Evolutionary conservation across 2,797 vertebrate genomes (phyloP).

Genomic region (Geotrypetes seraphini): DNA sequence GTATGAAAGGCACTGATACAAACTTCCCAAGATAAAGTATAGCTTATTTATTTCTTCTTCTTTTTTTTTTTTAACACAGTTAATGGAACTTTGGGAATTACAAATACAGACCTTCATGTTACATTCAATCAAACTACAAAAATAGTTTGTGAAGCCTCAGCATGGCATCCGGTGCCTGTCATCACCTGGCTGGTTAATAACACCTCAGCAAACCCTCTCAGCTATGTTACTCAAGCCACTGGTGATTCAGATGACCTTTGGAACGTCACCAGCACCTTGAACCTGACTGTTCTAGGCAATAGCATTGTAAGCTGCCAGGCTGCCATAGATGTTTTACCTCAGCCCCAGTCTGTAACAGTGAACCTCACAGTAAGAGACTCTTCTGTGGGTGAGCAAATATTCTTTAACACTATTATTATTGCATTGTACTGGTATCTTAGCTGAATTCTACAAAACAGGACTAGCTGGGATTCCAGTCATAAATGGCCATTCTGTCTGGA

Average conservation of each 20-base stretch:
- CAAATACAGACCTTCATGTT: conserved; percentile 38
- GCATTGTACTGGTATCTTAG: no score
- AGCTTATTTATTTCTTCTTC: no score
- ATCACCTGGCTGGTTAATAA: conserved; percentile 61
- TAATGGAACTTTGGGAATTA: conserved; percentile 57
- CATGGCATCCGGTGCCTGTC: conserved; percentile 64
- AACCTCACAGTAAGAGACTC: conserved; percentile 47
- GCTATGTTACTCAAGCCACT: conserved; percentile 45
- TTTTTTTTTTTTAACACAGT: conserved; percentile 54
- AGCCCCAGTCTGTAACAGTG: conserved; percentile 41
- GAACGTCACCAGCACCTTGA: conserved; percentile 54
- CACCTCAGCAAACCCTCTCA: conserved; percentile 32
- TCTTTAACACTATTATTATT: neutral
- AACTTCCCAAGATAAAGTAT: no score
- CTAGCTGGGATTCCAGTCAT: no score
- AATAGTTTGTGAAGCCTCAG: conserved; percentile 61
- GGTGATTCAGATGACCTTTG: conserved; percentile 36
- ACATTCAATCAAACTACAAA: conserved; percentile 42
- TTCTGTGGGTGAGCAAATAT: conserved; percentile 31
- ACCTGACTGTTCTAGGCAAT: conserved; percentile 43
- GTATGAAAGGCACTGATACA: no score
- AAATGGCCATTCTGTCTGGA: no score
- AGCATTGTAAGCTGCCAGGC: conserved; percentile 64
- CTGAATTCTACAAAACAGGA: no score
- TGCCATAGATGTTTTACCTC: conserved; percentile 48